Percentiles rank a stretch among this genome's conserved stretches.
Conservation (phyloP, 1,140 invertebrate genomes). For the Neomicropteryx cornuta region DNA sequence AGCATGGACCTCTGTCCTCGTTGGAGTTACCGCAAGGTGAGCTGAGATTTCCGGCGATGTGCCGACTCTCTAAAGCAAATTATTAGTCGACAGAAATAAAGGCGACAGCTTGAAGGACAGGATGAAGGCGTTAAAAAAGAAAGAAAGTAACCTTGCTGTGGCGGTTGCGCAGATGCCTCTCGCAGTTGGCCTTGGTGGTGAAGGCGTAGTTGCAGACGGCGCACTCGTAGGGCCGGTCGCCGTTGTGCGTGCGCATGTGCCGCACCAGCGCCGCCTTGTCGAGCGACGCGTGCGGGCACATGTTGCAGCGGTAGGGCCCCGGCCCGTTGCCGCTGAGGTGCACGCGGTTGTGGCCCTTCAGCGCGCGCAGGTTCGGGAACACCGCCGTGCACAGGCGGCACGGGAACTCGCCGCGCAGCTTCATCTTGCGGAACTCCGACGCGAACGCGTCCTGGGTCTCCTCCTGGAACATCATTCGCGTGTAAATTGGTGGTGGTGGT, state of each 20-base stretch:
- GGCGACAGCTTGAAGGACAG: no score
- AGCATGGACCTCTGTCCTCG: no score
- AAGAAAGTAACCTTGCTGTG: conserved; percentile 74
- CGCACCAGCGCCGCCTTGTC: conserved; percentile 84
- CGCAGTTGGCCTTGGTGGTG: conserved; percentile 89
- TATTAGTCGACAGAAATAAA: no score
- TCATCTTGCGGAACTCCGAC: conserved; percentile 73
- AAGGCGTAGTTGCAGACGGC: conserved; percentile 90
- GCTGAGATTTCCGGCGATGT: no score
- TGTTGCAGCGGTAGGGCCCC: conserved; percentile 79
- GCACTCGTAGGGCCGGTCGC: conserved; percentile 90
- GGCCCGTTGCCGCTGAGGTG: conserved; percentile 58
- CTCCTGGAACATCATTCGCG: conserved; percentile 60
- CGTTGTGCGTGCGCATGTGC: conserved; percentile 88
- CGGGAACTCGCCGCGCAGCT: conserved; percentile 76
- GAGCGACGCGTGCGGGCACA: conserved; percentile 80
- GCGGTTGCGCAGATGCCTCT: conserved; percentile 79
- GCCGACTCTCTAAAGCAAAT: no score
- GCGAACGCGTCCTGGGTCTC: conserved; percentile 72
- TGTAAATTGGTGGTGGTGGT: conserved; percentile 15
- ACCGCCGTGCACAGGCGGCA: conserved; percentile 74
- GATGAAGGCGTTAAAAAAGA: no score
- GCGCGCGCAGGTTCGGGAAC: conserved; percentile 78
- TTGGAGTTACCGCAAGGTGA: no score
- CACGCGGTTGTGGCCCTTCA: conserved; percentile 80